Percentiles rank a stretch among this genome's conserved stretches.
phyloP scores from a whole-genome alignment of 1,140 invertebrate genomes.

The Andricus grossulariae region DNA sequence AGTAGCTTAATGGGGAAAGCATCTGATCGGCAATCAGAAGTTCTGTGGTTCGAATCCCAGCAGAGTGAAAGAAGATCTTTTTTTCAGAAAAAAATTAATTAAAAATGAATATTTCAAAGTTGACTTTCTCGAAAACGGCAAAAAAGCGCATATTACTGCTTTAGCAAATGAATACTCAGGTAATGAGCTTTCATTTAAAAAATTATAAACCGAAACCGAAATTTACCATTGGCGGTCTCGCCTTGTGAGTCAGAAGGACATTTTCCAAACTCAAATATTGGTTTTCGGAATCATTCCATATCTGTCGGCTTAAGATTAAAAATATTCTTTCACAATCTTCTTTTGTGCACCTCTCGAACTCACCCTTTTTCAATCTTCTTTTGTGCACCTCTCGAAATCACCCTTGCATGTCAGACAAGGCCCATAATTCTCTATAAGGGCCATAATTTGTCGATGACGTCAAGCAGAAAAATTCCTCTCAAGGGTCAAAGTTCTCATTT shows the following conservation, averaged over 20 bases:
- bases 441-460: conserved; percentile 9
- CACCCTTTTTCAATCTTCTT: conserved; percentile 8
- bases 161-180: too few species aligned
- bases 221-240: too few species aligned
- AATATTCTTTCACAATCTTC: not conserved
- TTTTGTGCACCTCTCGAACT: conserved; percentile 8
- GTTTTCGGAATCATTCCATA: not conserved
- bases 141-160: too few species aligned
- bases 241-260: not conserved
- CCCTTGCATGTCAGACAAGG: conserved; percentile 16
- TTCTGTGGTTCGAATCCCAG: too few species aligned
- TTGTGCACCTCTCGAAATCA: conserved; percentile 3
- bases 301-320: conserved; percentile 19
- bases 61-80: too few species aligned
- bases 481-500: conserved; percentile 19
- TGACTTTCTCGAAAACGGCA: too few species aligned
- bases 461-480: not conserved
- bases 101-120: too few species aligned
- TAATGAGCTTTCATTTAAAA: too few species aligned
- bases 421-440: conserved; percentile 12
- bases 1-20: too few species aligned
- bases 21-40: too few species aligned
- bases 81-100: too few species aligned
- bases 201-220: too few species aligned
- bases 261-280: not conserved